Percentiles rank a stretch among this genome's conserved stretches.
These are phyloP conservation scores for Nemotelus nigrinus DNA, from an alignment of 2,888 invertebrate genomes.

Conservation along the genomic window DNA sequence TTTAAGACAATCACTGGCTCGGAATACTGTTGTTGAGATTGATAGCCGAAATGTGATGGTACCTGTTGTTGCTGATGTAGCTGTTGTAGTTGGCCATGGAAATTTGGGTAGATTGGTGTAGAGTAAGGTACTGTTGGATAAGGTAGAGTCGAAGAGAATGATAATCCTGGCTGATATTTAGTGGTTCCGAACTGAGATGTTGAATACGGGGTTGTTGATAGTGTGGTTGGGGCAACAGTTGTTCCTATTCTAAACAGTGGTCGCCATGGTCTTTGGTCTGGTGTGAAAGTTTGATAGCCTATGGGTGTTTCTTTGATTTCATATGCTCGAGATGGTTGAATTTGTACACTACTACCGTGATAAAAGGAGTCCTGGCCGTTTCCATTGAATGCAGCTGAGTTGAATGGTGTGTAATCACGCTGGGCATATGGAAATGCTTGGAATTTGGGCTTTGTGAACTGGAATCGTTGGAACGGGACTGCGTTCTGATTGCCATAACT, in stretches of 20 bases:
- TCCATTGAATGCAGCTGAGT: conserved; percentile 46
- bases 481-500: conserved; percentile 61
- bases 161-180: conserved; percentile 37
- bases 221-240: not conserved
- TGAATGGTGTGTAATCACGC: conserved; percentile 67
- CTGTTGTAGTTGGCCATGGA: conserved; percentile 1
- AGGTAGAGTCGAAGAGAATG: conserved; percentile 33
- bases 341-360: conserved; percentile 52
- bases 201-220: not conserved
- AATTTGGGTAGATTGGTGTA: not conserved
- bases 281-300: conserved; percentile 37
- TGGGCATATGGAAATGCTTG: conserved; percentile 78
- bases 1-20: conserved; percentile 63
- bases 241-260: conserved; percentile 39
- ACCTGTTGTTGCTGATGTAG: not conserved
- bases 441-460: conserved; percentile 67
- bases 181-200: conserved; percentile 45
- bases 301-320: conserved; percentile 57
- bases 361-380: not conserved
- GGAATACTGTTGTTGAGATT: conserved; percentile 52
- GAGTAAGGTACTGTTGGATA: not conserved
- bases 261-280: conserved; percentile 20
- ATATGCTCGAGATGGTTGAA: conserved; percentile 70
- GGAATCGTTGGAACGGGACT: conserved; percentile 56
- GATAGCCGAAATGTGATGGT: conserved; percentile 36